phyloP scores from a whole-genome alignment of 2,797 vertebrate genomes.

The Dipus sagitta region DNA sequence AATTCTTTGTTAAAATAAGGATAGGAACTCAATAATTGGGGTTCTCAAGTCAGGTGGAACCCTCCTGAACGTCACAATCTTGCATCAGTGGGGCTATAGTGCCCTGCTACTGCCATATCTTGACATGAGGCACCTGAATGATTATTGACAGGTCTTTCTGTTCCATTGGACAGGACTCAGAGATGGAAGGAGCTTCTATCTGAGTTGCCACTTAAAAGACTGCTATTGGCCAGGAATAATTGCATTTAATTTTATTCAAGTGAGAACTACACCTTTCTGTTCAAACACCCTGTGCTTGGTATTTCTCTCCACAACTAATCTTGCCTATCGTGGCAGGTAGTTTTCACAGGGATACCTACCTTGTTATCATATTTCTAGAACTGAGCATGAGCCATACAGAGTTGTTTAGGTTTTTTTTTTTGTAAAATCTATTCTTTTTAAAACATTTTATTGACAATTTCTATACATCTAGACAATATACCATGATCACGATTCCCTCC shows the following conservation, averaged over 20 bases:
- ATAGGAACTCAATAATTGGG: no score
- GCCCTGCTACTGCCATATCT: background rate
- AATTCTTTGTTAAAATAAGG: no score
- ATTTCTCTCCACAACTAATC: background rate
- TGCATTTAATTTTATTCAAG: background rate
- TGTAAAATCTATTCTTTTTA: background rate
- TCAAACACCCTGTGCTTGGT: background rate
- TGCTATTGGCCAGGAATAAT: background rate
- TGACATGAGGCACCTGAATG: background rate
- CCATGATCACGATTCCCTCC: no score
- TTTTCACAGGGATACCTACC: background rate
- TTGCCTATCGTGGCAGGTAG: background rate
- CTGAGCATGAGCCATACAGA: background rate
- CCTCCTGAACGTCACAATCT: no score
- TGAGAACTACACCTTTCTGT: constrained; percentile 25
- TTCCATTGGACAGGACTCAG: background rate
- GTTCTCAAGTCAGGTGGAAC: no score
- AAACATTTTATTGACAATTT: no score
- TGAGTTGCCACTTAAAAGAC: background rate
- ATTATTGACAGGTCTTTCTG: background rate
- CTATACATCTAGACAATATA: no score
- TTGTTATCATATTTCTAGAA: constrained; percentile 26
- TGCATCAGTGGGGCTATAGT: background rate
- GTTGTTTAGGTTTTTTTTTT: background rate
- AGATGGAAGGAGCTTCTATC: background rate